Base-by-base conservation (phyloP, 1,140 invertebrate genomes). In the Druon quercuslanigerum region DNA sequence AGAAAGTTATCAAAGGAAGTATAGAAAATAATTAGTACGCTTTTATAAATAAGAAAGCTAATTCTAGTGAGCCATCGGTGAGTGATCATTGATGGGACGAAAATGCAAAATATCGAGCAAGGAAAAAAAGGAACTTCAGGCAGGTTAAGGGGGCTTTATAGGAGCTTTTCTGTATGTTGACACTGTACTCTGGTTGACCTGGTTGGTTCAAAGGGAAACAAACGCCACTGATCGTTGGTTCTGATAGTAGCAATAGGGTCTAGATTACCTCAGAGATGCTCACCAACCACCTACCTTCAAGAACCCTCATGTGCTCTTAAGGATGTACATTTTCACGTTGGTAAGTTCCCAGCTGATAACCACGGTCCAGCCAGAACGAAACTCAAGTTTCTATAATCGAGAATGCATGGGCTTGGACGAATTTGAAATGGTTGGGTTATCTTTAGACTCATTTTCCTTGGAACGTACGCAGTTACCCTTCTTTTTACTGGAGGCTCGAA, bases 191-290 rank as follows among this genome's bases (percentile, higher is more conserved):
- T 66, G 70, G 79, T 83, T 88, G 87, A 87, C 87, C 87, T 79
- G 83, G 84, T 87, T 87, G 82, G 72, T 75, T 87, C 82, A 87
- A 88, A 88, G 82, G 76, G 82, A 86, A 83, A 83, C 79, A 86
- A 83, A 81, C 74, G 72, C 70, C 82, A 70, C 85, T 79, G 87
- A 89, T 89, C 84, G 83, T 54, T 75, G 78, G 13, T 79, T 14
- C 83, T 82, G 87, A 89, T 89, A 88, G 75, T 74, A 79, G 78
- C 84, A 85, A 87, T 87, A 86, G 80, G 84, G 83, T 84, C 81
- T 84, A 87, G 85, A 87, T 87, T 87, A 86, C 85, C 71, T 85
- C 85, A 87, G 85, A 56, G 84, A 82, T 84, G 82, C 83, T 85
- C 82, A 80, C 19, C 75, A 70, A 66, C 76, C 71, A 81, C 57